phyloP scores from a whole-genome alignment of 1,140 invertebrate species.

The Hetaerina americana region DNA sequence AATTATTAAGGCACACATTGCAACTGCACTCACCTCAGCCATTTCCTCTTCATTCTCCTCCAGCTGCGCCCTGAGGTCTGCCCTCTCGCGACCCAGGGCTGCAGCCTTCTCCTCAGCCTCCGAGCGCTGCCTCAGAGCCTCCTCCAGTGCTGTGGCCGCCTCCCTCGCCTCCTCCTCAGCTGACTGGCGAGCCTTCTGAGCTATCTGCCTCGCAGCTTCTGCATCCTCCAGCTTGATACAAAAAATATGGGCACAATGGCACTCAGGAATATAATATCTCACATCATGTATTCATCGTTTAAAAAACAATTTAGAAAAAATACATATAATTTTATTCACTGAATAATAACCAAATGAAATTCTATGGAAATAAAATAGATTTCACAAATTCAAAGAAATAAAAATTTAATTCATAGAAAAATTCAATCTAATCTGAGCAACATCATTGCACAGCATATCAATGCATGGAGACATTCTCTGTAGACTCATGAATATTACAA shows the following conservation, averaged over 20 bases:
- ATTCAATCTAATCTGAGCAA: no score
- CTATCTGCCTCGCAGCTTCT: constrained; percentile 66
- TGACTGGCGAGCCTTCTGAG: constrained; percentile 69
- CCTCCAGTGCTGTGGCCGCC: constrained; percentile 63
- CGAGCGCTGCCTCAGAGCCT: constrained; percentile 51
- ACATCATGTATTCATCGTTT: no score
- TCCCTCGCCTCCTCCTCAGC: constrained; percentile 69
- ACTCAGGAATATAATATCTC: no score
- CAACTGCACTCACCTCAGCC: constrained; percentile 56
- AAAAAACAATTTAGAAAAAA: constrained; percentile 6
- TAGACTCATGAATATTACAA: no score
- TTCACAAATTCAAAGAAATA: background rate
- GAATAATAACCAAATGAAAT: no score
- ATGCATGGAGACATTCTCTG: no score
- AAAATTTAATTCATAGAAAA: background rate
- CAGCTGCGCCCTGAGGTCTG: constrained; percentile 65
- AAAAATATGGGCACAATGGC: no score
- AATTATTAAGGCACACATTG: no score
- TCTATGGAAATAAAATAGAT: background rate
- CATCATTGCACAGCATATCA: no score
- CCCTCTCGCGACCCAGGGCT: constrained; percentile 56
- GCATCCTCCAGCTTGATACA: constrained; percentile 73
- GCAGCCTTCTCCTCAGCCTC: constrained; percentile 73
- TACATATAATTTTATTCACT: no score
- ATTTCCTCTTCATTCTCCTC: constrained; percentile 88